Percentiles rank a stretch among this genome's conserved stretches.
These are phyloP conservation scores for Podocnemis expansa DNA, from an alignment of 2,113 vertebrate species.

Conservation along the genomic window DNA sequence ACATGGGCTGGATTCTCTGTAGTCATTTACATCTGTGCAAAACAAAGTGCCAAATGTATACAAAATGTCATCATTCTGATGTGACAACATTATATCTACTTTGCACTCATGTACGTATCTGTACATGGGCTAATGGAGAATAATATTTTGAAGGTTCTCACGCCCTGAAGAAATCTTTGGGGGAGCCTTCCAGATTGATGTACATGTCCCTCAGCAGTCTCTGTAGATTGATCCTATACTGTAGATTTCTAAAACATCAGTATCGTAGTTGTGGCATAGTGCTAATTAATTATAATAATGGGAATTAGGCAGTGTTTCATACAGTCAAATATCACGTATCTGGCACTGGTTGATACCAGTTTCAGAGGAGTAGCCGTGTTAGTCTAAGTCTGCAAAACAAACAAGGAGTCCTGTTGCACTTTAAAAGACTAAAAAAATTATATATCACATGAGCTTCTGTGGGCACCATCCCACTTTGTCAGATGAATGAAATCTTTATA, in stretches of 20 bases:
- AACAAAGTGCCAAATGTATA: background rate
- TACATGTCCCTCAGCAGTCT: background rate
- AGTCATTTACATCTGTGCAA: fast-evolving
- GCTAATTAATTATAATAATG: background rate
- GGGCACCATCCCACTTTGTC: too few relatives aligned
- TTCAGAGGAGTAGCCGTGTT: too few relatives aligned
- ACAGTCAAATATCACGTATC: background rate
- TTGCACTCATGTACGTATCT: background rate
- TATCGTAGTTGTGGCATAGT: background rate
- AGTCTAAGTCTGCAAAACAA: too few relatives aligned
- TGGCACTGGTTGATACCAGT: too few relatives aligned
- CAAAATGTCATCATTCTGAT: background rate
- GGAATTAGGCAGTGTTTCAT: background rate
- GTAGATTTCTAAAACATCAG: background rate
- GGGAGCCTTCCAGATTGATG: background rate
- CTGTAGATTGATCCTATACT: background rate
- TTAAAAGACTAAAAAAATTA: too few relatives aligned
- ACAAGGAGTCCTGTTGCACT: too few relatives aligned
- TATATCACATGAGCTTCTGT: too few relatives aligned
- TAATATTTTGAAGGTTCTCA: background rate
- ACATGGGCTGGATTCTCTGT: background rate
- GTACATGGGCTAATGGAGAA: background rate
- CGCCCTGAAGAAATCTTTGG: background rate
- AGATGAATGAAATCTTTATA: too few relatives aligned
- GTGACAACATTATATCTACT: background rate